Base-by-base conservation (phyloP, 2,888 invertebrate genomes). In the Lucinisca nassula region DNA sequence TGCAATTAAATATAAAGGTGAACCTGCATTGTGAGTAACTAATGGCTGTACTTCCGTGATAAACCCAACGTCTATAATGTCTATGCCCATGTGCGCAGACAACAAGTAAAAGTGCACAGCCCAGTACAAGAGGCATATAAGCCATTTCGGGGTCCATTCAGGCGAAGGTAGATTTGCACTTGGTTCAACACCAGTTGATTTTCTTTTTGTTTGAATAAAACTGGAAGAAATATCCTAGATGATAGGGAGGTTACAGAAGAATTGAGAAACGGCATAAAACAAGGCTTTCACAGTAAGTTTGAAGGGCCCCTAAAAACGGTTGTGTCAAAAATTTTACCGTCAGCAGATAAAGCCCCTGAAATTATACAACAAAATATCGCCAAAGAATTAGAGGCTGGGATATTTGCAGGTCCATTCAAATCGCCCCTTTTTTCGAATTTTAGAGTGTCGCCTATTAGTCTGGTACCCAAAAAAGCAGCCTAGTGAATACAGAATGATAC, bases 401-500 rank as follows among this genome's bases (percentile, higher is more conserved):
- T 85, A 35, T 70, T 85, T 0, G 79, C 79, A 37, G 85, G 85
- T 24, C 88, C 85, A 45, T 88, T 85, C 45, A 12, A 17, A 2
- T 17, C 3, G 8, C 32, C 24, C 32, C 85, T 81, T n/a, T 38
- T 86, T 1, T 21, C n/a, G 21, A 70, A 76, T 72, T 61, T 87
- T 32, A 75, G 77, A 30, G 79, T 84, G n/a, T 87, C 85, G 12
- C 85, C 88, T 0, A 73, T 88, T 4, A 85, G 85, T 74, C 67
- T 88, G 10, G 85, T 84, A 21, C 81, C 88, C 0, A 89, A 86
- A n/a, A 67, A 83, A 85, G 38, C 49, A 55, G 17, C 67, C 58
- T 40, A 79, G 82, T 1, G 82, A 82, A 76, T 88, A 51, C 67
- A 61, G 84, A 6, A 17, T 89, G 6, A 89, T 89, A n/a, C 88